Percentiles rank a stretch among this genome's conserved stretches.
phyloP scores from a whole-genome alignment of 2,797 vertebrate genomes.

The Pithecia hirsuta region DNA sequence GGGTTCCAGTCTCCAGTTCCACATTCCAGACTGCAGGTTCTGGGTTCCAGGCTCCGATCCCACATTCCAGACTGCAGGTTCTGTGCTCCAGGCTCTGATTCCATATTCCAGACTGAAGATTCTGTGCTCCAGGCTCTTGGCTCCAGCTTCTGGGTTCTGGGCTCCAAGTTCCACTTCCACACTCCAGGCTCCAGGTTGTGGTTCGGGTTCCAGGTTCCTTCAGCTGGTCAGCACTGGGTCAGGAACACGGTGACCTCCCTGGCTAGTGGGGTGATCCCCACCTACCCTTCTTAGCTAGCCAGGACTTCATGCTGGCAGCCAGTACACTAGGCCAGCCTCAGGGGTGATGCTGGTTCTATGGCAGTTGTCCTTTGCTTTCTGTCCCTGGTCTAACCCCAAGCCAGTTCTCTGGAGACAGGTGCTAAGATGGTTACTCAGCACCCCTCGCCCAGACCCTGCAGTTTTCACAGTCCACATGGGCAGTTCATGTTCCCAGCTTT shows the following conservation, averaged over 20 bases:
- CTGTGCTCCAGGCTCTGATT: not conserved
- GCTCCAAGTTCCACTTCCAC: not conserved
- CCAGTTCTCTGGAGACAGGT: not conserved
- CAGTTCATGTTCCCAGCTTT: not conserved
- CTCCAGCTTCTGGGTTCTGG: not conserved
- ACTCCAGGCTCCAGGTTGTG: not conserved
- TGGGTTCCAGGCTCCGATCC: not conserved
- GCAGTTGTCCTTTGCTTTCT: not conserved
- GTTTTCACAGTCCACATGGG: not conserved
- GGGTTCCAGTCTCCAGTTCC: not conserved
- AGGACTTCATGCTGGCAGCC: not conserved
- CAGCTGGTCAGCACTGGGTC: not conserved
- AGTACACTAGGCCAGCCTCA: not conserved
- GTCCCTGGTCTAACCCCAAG: not conserved
- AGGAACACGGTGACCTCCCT: not conserved
- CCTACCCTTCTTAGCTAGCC: not conserved
- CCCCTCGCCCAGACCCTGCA: not conserved
- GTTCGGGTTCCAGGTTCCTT: not conserved
- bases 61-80: not conserved
- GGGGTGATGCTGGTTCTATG: not conserved
- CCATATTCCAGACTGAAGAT: not conserved
- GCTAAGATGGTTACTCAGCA: not conserved
- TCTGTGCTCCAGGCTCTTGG: not conserved
- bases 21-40: not conserved
- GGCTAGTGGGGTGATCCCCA: not conserved